These are phyloP conservation scores for Notolepis coatsorum DNA, from an alignment of 2,797 vertebrate species.

Conservation along the genomic window DNA sequence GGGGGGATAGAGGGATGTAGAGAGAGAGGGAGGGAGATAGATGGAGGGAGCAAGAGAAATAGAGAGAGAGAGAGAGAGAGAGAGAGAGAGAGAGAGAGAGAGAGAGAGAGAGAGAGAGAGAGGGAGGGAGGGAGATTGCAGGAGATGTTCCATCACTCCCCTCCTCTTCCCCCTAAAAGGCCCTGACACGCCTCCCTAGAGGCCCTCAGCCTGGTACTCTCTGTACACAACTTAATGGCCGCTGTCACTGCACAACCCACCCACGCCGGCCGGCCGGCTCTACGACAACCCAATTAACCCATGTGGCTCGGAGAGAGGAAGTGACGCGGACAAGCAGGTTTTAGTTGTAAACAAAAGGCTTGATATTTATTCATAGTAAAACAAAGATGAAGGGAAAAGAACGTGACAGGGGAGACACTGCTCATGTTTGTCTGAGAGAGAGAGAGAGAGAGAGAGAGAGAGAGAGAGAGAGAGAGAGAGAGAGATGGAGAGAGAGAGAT, in stretches of 20 bases:
- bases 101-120: background rate
- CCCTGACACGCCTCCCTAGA: slow-evolving; percentile 76
- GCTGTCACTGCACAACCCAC: slow-evolving; percentile 76
- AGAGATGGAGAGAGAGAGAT: no score
- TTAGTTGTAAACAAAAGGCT: no score
- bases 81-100: background rate
- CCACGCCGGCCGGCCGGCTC: slow-evolving; percentile 66
- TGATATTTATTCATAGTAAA: no score
- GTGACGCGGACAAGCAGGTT: no score
- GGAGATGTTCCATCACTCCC: slow-evolving; percentile 62
- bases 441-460: no score
- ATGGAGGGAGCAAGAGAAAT: slow-evolving; percentile 32
- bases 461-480: no score
- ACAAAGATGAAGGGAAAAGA: no score
- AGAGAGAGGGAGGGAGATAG: slow-evolving; percentile 39
- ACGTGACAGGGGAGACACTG: no score
- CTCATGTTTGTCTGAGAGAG: no score
- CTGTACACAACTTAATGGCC: slow-evolving; percentile 78
- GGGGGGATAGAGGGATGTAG: no score
- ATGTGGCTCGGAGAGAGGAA: no score
- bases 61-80: no score
- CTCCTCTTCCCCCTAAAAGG: slow-evolving; percentile 78
- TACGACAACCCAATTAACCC: slow-evolving; percentile 72
- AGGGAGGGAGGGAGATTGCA: background rate
- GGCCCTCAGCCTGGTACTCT: slow-evolving; percentile 68